These are phyloP conservation scores for Latrodectus hesperus DNA, from an alignment of 2,888 invertebrate species.

Conservation along the genomic window DNA sequence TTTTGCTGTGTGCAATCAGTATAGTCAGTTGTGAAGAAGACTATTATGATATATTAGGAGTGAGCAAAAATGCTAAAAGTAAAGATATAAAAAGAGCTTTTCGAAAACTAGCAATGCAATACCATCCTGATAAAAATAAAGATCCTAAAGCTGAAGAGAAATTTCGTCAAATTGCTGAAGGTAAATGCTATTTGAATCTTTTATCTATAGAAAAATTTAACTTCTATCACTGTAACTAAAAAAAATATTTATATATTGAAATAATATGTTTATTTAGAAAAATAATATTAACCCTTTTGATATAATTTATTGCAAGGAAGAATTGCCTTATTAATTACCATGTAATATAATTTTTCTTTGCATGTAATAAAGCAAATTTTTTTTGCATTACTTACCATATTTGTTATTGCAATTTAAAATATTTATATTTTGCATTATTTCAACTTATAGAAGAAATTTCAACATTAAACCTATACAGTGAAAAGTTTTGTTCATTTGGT, in stretches of 20 bases:
- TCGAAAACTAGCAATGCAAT: constrained; percentile 77
- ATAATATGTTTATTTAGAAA: no score
- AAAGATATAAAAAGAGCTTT: constrained; percentile 78
- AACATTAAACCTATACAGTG: no score
- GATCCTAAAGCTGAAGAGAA: constrained; percentile 76
- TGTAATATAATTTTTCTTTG: not conserved
- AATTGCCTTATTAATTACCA: no score
- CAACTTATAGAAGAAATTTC: no score
- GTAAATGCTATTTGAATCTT: constrained; percentile 72
- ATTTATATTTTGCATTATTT: no score
- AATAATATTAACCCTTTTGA: no score
- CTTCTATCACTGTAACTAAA: not conserved
- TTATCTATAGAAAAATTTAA: not conserved
- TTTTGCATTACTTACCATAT: no score
- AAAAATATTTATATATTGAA: no score
- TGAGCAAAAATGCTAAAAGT: constrained; percentile 75
- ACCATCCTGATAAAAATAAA: constrained; percentile 78
- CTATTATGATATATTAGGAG: constrained; percentile 77
- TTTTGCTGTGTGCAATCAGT: constrained; percentile 16
- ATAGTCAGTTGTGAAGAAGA: constrained; percentile 73
- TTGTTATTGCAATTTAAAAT: not conserved
- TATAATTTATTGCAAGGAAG: no score
- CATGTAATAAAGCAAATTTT: no score
- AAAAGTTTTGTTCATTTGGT: no score
- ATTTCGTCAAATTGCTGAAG: constrained; percentile 78